Evolutionary conservation across 2,888 invertebrate genomes (phyloP), one percentile per base, ranked within the genome.

Genomic region (Eupeodes luniger): DNA sequence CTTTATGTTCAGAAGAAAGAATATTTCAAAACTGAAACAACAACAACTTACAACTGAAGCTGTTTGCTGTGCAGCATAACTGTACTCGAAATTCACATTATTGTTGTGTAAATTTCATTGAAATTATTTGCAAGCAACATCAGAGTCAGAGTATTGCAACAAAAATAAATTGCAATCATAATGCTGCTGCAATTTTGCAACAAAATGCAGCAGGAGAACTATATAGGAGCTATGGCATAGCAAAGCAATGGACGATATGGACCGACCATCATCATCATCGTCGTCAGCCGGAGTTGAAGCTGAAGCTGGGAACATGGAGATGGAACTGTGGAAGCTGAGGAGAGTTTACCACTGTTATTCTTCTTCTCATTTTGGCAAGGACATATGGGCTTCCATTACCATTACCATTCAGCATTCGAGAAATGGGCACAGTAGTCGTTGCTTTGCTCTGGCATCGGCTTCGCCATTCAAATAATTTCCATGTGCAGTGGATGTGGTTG

Each of bases 121-220:
- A 81, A 85, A 84, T 81, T 84, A 88, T 88, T 88, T 72, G 85
- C 88, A 47, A 78, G 67, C 84, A 81, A 81, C 74, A 61, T 59
- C 81, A 64, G 62, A 53, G n/a, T 12, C 7, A 76, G 78, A 81
- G 69, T 88, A 88, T 88, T 85, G 85, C 88, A 88, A 81, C 85
- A 88, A 88, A 88, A 88, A 88, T 88, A 88, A 88, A 88, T 88
- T 85, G 77, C 88, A 88, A 81, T 88, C 85, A 85, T 88, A 81
- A 81, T 85, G 84, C 75, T 84, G 77, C 66, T 76, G 67, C 75
- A 62, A 51, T 51, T 59, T 19, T 66, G 67, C 44, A 66, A 78
- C 77, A 77, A 61, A 66, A 55, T 49, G 78, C 69, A 79, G 34
- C n/a, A 44, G 64, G 64, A 59, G 66, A 44, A 66, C 14, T 57